phyloP scores from a whole-genome alignment of 2,888 invertebrate species.

The Eilema griseolum region DNA sequence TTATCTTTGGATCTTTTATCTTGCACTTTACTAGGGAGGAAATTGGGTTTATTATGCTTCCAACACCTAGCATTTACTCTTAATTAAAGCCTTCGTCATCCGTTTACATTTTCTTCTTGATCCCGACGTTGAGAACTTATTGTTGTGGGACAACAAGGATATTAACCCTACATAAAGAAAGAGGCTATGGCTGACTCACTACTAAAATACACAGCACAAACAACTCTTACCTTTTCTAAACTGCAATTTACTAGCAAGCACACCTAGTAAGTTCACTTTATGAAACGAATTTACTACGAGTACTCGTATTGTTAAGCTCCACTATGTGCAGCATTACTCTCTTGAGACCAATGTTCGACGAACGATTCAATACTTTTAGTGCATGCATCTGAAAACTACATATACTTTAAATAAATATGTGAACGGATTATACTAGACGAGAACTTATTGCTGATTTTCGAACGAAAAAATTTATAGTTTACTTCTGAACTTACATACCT shows the following conservation, averaged over 20 bases:
- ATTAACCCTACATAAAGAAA: neutral
- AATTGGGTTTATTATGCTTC: neutral
- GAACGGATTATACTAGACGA: neutral
- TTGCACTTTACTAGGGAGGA: neutral
- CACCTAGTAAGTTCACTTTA: neutral
- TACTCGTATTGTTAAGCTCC: neutral
- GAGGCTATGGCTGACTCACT: neutral
- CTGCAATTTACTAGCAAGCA: neutral
- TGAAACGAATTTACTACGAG: neutral
- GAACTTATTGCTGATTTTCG: too few relatives aligned
- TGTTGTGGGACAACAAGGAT: neutral
- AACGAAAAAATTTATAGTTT: too few relatives aligned
- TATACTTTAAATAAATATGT: neutral
- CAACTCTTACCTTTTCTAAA: neutral
- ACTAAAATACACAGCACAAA: neutral
- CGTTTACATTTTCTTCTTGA: neutral
- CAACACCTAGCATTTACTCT: neutral
- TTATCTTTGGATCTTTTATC: neutral
- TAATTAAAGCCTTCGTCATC: neutral
- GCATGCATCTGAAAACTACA: neutral
- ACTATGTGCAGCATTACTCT: constrained; percentile 4
- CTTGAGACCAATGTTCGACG: neutral
- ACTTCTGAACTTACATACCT: too few relatives aligned
- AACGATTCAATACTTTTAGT: neutral
- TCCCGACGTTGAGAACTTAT: neutral